Evolutionary conservation across 1,140 invertebrate species (phyloP).

Genomic region (Platyscapa corneri): DNA sequence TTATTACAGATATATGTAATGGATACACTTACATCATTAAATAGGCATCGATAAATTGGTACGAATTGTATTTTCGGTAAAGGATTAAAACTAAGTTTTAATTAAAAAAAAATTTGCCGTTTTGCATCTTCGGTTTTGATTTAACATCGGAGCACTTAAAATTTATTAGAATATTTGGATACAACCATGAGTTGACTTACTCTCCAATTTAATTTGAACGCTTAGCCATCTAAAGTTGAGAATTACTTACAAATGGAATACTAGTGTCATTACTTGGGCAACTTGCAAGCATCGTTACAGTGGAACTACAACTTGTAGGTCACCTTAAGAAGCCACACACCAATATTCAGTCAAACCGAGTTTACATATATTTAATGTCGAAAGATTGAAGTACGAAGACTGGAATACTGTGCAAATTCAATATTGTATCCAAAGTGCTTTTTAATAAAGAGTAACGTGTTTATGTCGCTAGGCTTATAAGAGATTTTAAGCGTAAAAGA

Average conservation of each 20-base stretch:
- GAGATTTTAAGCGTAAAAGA: too few relatives aligned
- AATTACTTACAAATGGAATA: slow-evolving; percentile 21
- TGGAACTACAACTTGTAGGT: neutral
- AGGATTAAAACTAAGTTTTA: too few relatives aligned
- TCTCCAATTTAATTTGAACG: neutral
- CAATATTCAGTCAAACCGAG: neutral
- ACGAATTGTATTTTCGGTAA: too few relatives aligned
- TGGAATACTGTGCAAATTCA: too few relatives aligned
- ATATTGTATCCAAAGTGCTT: too few relatives aligned
- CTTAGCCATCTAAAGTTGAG: neutral
- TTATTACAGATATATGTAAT: too few relatives aligned
- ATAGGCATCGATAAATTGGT: too few relatives aligned
- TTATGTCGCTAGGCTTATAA: too few relatives aligned
- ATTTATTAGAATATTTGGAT: neutral
- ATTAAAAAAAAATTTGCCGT: too few relatives aligned
- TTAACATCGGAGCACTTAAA: neutral
- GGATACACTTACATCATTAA: too few relatives aligned
- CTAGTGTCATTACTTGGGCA: neutral
- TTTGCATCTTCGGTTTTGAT: neutral
- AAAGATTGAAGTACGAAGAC: neutral
- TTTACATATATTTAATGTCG: neutral
- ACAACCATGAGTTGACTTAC: neutral
- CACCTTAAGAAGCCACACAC: slow-evolving; percentile 17
- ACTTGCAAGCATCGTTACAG: slow-evolving; percentile 31
- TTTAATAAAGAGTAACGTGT: too few relatives aligned